Percentiles rank a stretch among this genome's conserved stretches.
Conservation (phyloP, 2,797 vertebrate species). For the Molossus molossus region DNA sequence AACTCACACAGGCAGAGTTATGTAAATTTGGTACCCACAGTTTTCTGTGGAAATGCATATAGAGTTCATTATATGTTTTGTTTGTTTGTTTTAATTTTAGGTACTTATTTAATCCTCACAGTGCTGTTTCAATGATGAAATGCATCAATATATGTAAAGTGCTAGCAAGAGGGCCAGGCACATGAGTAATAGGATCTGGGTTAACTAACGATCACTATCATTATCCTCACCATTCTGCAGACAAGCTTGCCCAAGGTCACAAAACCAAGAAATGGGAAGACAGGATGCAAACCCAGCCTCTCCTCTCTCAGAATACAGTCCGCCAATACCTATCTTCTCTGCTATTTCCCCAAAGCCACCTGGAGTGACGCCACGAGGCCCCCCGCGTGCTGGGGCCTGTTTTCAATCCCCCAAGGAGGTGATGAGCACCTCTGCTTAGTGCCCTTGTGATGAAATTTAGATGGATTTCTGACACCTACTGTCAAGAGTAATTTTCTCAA, state of each 20-base stretch:
- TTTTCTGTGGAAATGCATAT: not conserved
- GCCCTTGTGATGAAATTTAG: not conserved
- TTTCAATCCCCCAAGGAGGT: not conserved
- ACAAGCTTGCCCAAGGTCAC: not conserved
- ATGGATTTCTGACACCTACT: constrained; percentile 41
- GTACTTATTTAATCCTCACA: not conserved
- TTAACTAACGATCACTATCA: too few relatives aligned
- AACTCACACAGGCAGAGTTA: not conserved
- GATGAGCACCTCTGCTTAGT: not conserved
- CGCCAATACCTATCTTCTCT: not conserved
- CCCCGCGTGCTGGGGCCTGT: not conserved
- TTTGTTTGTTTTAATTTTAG: not conserved
- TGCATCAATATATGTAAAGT: not conserved
- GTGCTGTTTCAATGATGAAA: not conserved
- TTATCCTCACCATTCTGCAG: not conserved
- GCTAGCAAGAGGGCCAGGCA: not conserved
- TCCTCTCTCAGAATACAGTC: not conserved
- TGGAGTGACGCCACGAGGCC: accelerated
- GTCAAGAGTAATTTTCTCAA: constrained; percentile 68
- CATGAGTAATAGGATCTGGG: not conserved
- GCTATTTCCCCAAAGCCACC: not conserved
- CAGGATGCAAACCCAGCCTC: not conserved
- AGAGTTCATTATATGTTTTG: not conserved
- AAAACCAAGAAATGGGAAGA: not conserved
- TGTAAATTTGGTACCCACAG: not conserved